These are phyloP conservation scores for Hanleya hanleyi DNA, from an alignment of 2,888 invertebrate genomes.

Conservation along the genomic window DNA sequence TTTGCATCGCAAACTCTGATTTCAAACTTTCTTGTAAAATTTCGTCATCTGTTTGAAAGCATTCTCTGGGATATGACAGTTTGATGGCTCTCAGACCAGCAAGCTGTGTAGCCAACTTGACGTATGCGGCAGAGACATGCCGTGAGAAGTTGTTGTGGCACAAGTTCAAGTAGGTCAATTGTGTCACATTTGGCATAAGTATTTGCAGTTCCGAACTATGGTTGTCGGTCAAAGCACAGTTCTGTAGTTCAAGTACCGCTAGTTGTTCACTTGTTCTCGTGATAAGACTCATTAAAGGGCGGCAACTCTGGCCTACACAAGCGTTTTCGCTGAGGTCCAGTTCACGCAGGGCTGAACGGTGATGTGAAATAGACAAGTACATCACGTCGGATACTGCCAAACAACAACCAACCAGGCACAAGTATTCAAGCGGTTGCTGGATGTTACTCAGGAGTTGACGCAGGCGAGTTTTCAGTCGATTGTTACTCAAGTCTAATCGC, in stretches of 20 bases:
- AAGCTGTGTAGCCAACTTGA: constrained; percentile 36
- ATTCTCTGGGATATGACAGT: constrained; percentile 25
- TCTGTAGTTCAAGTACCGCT: constrained; percentile 61
- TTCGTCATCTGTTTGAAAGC: not conserved
- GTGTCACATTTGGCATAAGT: constrained; percentile 38
- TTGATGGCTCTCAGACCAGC: constrained; percentile 35
- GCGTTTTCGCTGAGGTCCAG: constrained; percentile 67
- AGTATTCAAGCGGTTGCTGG: constrained; percentile 51
- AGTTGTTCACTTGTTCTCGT: constrained; percentile 37
- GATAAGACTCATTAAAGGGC: constrained; percentile 42
- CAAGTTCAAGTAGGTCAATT: constrained; percentile 58
- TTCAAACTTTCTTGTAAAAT: not conserved
- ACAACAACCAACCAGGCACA: constrained; percentile 62
- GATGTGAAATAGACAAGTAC: constrained; percentile 58
- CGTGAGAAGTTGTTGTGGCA: constrained; percentile 44
- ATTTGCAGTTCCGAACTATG: constrained; percentile 37
- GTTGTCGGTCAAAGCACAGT: constrained; percentile 47
- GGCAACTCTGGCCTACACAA: constrained; percentile 30
- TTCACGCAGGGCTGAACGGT: constrained; percentile 50
- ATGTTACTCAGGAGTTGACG: constrained; percentile 48
- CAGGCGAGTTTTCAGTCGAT: constrained; percentile 57
- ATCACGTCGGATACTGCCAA: constrained; percentile 55
- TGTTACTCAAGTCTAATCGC: constrained; percentile 68
- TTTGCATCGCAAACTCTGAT: not conserved
- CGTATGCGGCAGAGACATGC: constrained; percentile 29